These are phyloP conservation scores for Dryadula phaetusa DNA, from an alignment of 2,888 invertebrate genomes.

Conservation along the genomic window DNA sequence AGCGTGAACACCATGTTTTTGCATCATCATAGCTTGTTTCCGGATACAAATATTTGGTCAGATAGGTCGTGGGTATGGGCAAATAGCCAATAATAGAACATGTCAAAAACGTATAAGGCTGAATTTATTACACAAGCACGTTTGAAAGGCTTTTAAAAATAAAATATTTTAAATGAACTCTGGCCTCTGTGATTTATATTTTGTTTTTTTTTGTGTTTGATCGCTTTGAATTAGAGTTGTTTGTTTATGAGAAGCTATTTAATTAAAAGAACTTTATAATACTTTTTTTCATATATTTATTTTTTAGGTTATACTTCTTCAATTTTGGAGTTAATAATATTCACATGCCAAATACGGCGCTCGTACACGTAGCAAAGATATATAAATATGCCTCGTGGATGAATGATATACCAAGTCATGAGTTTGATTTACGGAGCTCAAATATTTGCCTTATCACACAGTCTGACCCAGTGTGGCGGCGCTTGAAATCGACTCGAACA, in stretches of 20 bases:
- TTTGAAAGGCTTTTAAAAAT: slow-evolving; percentile 34
- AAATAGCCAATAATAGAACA: slow-evolving; percentile 46
- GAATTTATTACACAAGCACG: slow-evolving; percentile 33
- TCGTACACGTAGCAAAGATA: background rate
- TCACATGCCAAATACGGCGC: too few species aligned
- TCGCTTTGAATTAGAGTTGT: background rate
- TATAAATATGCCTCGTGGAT: background rate
- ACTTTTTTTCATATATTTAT: too few species aligned
- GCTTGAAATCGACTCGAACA: background rate
- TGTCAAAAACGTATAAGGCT: slow-evolving; percentile 24
- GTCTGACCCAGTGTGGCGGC: background rate
- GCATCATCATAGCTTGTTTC: slow-evolving; percentile 41
- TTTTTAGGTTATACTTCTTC: too few species aligned
- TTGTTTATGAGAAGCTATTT: background rate
- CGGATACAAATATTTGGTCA: slow-evolving; percentile 44
- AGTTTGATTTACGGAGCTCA: background rate
- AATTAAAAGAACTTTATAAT: background rate
- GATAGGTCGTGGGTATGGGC: slow-evolving; percentile 43
- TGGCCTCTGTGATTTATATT: slow-evolving; percentile 13
- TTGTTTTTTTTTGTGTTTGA: slow-evolving; percentile 18
- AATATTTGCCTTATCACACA: slow-evolving; percentile 4
- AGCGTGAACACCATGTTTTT: slow-evolving; percentile 40
- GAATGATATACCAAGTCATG: background rate
- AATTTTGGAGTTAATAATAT: too few species aligned
- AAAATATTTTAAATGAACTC: slow-evolving; percentile 23